These are phyloP conservation scores for Mesoligia furuncula DNA, from an alignment of 2,888 invertebrate species.

Conservation along the genomic window DNA sequence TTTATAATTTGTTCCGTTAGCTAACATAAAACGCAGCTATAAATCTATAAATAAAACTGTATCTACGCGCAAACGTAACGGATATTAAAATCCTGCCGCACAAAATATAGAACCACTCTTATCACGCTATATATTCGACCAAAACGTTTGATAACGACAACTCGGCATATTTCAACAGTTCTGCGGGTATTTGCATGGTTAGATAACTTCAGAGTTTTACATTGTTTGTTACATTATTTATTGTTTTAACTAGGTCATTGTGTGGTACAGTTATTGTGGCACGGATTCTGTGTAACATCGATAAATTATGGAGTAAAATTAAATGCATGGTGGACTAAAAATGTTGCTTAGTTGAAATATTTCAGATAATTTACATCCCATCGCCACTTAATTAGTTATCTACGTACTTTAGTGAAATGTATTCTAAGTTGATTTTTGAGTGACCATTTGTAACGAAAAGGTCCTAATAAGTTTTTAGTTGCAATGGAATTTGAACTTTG, in stretches of 20 bases:
- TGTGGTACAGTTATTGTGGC: slow-evolving; percentile 3
- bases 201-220: slow-evolving; percentile 31
- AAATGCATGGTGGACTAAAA: not conserved
- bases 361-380: not conserved
- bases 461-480: not conserved
- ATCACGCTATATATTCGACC: slow-evolving; percentile 38
- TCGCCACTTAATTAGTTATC: not conserved
- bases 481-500: not conserved
- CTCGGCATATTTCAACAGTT: slow-evolving; percentile 21
- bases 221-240: slow-evolving; percentile 11
- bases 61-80: slow-evolving; percentile 29
- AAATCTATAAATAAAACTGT: not conserved
- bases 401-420: not conserved
- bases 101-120: slow-evolving; percentile 27
- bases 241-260: slow-evolving; percentile 39
- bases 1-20: not conserved
- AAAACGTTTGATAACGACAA: slow-evolving; percentile 41
- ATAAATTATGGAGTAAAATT: slow-evolving; percentile 1
- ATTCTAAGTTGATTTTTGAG: not conserved
- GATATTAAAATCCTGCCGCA: slow-evolving; percentile 46
- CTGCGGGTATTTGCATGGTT: slow-evolving; percentile 30
- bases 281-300: slow-evolving; percentile 8
- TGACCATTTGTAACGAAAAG: not conserved
- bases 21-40: not conserved
- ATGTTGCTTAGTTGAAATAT: not conserved